Evolutionary conservation across 2,113 vertebrate genomes (phyloP).

Genomic region (Carollia perspicillata): DNA sequence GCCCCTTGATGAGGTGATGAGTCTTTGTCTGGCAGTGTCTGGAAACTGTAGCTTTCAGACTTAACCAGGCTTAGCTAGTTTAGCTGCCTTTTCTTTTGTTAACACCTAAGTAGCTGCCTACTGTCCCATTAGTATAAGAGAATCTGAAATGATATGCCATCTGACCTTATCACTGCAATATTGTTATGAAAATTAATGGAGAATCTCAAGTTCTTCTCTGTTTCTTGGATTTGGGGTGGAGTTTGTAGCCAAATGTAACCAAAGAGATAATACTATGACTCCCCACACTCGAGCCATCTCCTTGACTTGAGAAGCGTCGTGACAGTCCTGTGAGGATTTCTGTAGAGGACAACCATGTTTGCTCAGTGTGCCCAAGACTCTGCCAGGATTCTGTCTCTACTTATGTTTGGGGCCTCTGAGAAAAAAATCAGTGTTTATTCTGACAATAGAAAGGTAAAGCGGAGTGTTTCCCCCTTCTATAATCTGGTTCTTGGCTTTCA

Average conservation of each 20-base stretch:
- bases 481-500: not conserved
- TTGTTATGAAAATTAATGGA: not conserved
- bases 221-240: not conserved
- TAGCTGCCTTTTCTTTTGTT: too few species aligned
- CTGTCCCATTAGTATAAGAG: too few species aligned
- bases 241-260: not conserved
- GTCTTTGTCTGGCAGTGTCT: too few species aligned
- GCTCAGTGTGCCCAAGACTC: not conserved
- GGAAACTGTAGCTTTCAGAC: too few species aligned
- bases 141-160: too few species aligned
- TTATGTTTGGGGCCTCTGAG: not conserved
- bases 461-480: not conserved
- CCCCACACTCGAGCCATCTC: not conserved
- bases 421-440: not conserved
- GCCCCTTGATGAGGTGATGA: too few species aligned
- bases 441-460: not conserved
- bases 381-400: not conserved
- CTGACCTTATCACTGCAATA: not conserved
- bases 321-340: not conserved
- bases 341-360: not conserved
- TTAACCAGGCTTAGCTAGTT: too few species aligned
- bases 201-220: not conserved
- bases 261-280: not conserved
- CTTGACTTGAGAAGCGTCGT: not conserved
- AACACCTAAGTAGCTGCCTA: too few species aligned